Conservation (phyloP, 2,888 invertebrate genomes). For the Bembecia ichneumoniformis region DNA sequence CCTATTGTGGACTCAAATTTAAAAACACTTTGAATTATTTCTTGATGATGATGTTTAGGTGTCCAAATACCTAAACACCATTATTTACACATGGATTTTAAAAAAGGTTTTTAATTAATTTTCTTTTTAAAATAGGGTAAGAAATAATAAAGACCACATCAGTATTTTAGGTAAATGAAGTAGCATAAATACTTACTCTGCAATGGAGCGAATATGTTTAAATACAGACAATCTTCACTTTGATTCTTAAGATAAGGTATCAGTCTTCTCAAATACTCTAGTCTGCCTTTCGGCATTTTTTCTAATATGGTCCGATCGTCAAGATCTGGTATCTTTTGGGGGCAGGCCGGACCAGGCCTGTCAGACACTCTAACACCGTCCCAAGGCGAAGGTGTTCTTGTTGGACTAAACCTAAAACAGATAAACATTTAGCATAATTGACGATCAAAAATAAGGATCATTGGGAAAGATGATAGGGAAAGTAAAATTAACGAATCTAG, state of each 20-base stretch:
- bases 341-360: slow-evolving; percentile 89
- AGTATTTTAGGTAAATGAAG: no score
- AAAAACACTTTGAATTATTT: no score
- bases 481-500: no score
- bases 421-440: slow-evolving; percentile 3
- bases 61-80: no score
- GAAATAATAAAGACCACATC: no score
- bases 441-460: not conserved
- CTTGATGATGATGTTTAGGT: no score
- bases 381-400: slow-evolving; percentile 93
- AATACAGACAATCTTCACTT: slow-evolving; percentile 97
- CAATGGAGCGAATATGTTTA: slow-evolving; percentile 96
- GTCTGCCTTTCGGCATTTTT: slow-evolving; percentile 90
- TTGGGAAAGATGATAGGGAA: no score
- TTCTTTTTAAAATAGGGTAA: no score
- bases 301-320: slow-evolving; percentile 84
- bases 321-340: slow-evolving; percentile 89
- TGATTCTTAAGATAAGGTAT: slow-evolving; percentile 92
- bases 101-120: no score
- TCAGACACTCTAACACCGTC: slow-evolving; percentile 87
- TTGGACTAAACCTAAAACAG: slow-evolving; percentile 92
- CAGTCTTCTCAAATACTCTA: slow-evolving; percentile 91
- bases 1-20: no score
- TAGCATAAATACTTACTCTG: slow-evolving; percentile 80
- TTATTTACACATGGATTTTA: no score